Percentiles rank a stretch among this genome's conserved stretches.
Evolutionary conservation across 2,888 invertebrate genomes (phyloP).

Genomic region (Lepas anatifera): DNA sequence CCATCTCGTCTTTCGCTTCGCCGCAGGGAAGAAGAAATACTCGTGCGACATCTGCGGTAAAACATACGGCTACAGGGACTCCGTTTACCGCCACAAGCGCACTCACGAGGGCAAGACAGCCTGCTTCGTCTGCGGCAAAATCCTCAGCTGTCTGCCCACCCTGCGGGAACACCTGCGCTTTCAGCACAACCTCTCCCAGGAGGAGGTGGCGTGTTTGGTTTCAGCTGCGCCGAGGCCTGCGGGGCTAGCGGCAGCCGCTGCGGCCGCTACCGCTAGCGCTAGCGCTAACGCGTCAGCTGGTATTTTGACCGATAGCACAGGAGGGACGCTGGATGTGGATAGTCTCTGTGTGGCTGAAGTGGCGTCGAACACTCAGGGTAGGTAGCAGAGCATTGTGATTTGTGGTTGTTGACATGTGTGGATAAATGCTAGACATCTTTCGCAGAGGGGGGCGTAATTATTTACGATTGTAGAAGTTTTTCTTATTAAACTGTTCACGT

Average conservation of each 20-base stretch:
- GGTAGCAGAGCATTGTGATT: too few species aligned
- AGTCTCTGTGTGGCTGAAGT: too few species aligned
- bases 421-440: too few species aligned
- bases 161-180: not conserved
- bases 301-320: too few species aligned
- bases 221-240: not conserved
- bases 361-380: too few species aligned
- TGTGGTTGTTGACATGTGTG: too few species aligned
- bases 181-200: not conserved
- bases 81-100: not conserved
- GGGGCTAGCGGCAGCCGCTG: not conserved
- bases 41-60: slow-evolving; percentile 3
- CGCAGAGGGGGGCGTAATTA: too few species aligned
- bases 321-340: too few species aligned
- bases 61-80: not conserved
- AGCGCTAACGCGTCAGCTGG: too few species aligned
- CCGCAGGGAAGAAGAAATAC: not conserved
- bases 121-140: not conserved
- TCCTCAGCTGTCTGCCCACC: not conserved
- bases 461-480: too few species aligned
- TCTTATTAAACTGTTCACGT: too few species aligned
- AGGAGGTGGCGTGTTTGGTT: not conserved
- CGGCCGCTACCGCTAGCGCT: not conserved
- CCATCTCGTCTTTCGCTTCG: too few species aligned
- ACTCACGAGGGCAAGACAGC: not conserved